Conservation (phyloP, 2,113 vertebrate genomes). For the Nerophis ophidion region DNA sequence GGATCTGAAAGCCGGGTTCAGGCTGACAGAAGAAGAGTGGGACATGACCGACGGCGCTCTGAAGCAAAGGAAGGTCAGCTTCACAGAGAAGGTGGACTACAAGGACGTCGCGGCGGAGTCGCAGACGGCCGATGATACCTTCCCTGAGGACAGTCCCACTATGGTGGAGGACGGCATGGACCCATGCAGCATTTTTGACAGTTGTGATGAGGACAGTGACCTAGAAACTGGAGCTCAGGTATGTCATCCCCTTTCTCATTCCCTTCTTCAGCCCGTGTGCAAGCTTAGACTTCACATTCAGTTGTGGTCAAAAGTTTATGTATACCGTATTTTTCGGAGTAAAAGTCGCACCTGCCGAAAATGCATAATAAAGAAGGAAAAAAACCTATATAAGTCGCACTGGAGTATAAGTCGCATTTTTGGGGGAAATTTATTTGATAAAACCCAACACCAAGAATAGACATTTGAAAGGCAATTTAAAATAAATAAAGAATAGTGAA, state of each 20-base stretch:
- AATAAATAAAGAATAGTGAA: too few species aligned
- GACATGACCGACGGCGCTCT: slow-evolving; percentile 82
- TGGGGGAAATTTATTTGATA: too few species aligned
- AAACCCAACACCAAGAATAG: too few species aligned
- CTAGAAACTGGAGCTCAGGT: slow-evolving; percentile 50
- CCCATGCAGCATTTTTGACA: slow-evolving; percentile 79
- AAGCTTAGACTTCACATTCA: too few species aligned
- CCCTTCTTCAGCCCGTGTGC: neutral
- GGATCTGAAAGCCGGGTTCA: slow-evolving; percentile 83
- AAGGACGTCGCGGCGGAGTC: slow-evolving; percentile 53
- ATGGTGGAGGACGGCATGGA: slow-evolving; percentile 90
- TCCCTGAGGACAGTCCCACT: slow-evolving; percentile 88
- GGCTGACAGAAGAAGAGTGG: slow-evolving; percentile 82
- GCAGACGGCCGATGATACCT: slow-evolving; percentile 63
- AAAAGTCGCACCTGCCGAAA: too few species aligned
- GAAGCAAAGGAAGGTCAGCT: slow-evolving; percentile 89
- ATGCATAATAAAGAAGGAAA: too few species aligned
- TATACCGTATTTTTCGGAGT: too few species aligned
- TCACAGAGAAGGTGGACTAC: slow-evolving; percentile 79
- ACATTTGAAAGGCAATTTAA: too few species aligned
- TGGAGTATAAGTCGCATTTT: too few species aligned
- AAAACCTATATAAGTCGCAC: too few species aligned
- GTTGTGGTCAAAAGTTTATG: too few species aligned
- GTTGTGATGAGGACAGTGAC: slow-evolving; percentile 86
- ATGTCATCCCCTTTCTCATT: slow-evolving; percentile 15